Evolutionary conservation across 1,140 invertebrate species (phyloP), one percentile per base, ranked within the genome.

Genomic region (Drosophila virilis): DNA sequence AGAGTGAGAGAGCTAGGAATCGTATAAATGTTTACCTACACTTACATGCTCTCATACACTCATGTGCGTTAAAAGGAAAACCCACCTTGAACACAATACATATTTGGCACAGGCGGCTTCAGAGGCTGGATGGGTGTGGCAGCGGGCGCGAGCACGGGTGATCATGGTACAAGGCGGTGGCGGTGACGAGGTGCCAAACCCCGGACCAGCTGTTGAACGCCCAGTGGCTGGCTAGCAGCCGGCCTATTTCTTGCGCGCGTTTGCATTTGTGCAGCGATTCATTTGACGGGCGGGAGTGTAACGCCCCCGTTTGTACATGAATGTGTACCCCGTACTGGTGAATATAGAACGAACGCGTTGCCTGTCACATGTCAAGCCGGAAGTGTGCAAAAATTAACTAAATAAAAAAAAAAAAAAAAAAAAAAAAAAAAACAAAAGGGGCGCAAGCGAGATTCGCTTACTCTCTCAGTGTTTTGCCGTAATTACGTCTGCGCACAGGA

Each of bases 341-440:
- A 28, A 50, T 33, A 33, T 46, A 54, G 61, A 59, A 74, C 75
- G 67, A 74, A 69, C 77, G 66, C 74, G 82, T 75, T 83, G 84
- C 79, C 76, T 91, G 88, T 91, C 88, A 91, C 88, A 91, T 91
- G 88, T 88, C 88, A 91, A 88, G 75, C 83, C 88, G 88, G 88
- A 91, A 89, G 84, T 89, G 72, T 77, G 83, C 68, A 78, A 83
- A 88, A 78, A 88, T 77, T 76, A 60, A 58, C 46, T 70, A 70
- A 17, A 17, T 1, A 75, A 50, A 46, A 72, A 50, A 65, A 66
- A 72, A 73, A 1, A 45, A 6, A 52, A 60, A n/a, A n/a, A n/a
- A 17, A 17, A 17, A 75, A 50, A 46, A 72, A 50, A 65, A 66
- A 72, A 73, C 2, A 45, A 6, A 52, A 60, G 62, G 43, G 50